phyloP scores from a whole-genome alignment of 2,113 vertebrate genomes.

The Chlorocebus sabaeus region DNA sequence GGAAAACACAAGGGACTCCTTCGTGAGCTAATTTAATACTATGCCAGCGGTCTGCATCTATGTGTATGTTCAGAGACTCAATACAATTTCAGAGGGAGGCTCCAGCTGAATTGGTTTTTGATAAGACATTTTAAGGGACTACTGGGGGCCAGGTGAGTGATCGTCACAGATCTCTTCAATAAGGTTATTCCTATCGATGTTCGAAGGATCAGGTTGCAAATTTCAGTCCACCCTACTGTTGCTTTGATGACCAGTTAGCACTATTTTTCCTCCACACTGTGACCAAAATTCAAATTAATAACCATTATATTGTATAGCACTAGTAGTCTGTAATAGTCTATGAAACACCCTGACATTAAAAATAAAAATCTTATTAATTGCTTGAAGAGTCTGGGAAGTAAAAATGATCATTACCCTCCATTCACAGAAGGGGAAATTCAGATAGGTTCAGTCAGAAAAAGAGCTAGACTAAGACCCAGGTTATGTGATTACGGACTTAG shows the following conservation, averaged over 20 bases:
- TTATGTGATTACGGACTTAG: background rate
- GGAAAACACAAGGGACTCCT: conserved; percentile 40
- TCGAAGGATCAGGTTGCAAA: background rate
- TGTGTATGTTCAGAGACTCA: background rate
- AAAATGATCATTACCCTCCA: background rate
- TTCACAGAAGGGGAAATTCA: background rate
- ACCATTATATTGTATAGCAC: background rate
- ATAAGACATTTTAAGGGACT: background rate
- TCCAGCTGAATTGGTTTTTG: background rate
- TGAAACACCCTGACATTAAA: background rate
- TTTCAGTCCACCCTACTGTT: background rate
- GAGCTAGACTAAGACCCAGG: background rate
- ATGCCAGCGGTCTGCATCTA: background rate
- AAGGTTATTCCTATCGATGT: background rate
- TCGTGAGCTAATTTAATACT: conserved; percentile 54
- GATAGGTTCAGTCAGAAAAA: background rate
- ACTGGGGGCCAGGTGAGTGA: background rate
- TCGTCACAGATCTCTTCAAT: background rate
- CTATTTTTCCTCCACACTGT: background rate
- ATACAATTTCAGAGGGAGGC: background rate
- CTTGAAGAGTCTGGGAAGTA: background rate
- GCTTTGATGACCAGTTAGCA: background rate
- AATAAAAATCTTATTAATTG: background rate
- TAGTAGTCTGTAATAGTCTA: background rate
- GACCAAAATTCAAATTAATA: background rate